A percentile compares a stretch with the other conserved stretches of the same genome.
phyloP scores from a whole-genome alignment of 2,113 vertebrate genomes.

The Pungitius pungitius region DNA sequence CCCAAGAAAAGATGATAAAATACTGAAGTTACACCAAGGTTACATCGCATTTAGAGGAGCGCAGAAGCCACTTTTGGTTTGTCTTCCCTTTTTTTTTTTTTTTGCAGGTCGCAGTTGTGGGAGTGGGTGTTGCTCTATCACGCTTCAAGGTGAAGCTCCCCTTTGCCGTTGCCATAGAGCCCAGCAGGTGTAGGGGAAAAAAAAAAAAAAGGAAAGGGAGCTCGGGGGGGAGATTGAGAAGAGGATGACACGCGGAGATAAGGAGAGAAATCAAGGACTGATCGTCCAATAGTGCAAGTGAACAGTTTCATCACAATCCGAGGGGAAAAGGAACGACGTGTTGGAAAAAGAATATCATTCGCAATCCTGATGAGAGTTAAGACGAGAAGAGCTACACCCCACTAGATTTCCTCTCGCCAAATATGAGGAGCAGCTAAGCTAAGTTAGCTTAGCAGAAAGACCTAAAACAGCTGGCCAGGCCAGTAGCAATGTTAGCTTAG shows the following conservation, averaged over 20 bases:
- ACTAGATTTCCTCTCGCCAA: background rate
- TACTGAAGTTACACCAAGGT: constrained; percentile 65
- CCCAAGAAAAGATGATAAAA: constrained; percentile 54
- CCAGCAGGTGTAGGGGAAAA: constrained; percentile 52
- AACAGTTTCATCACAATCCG: constrained; percentile 49
- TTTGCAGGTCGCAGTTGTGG: constrained; percentile 35
- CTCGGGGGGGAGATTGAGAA: constrained; percentile 17
- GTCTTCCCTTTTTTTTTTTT: background rate
- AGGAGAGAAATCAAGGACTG: constrained; percentile 31
- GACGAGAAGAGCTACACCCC: background rate
- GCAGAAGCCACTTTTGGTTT: constrained; percentile 24
- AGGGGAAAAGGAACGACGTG: background rate
- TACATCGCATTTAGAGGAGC: constrained; percentile 44
- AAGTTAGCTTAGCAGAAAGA: constrained; percentile 9
- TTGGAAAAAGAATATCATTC: constrained; percentile 1
- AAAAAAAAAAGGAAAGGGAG: constrained; percentile 12
- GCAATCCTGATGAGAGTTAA: background rate
- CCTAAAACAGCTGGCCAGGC: background rate
- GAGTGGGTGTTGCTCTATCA: constrained; percentile 51
- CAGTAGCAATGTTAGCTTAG: background rate
- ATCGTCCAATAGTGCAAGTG: constrained; percentile 36
- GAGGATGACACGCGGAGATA: constrained; percentile 9
- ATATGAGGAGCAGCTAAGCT: background rate
- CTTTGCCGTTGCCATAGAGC: constrained; percentile 60
- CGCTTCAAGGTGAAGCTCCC: constrained; percentile 63